A percentile compares a stretch with the other conserved stretches of the same genome.
Evolutionary conservation across 2,113 vertebrate genomes (phyloP).

Genomic region (Leptobrachium ailaonicum): DNA sequence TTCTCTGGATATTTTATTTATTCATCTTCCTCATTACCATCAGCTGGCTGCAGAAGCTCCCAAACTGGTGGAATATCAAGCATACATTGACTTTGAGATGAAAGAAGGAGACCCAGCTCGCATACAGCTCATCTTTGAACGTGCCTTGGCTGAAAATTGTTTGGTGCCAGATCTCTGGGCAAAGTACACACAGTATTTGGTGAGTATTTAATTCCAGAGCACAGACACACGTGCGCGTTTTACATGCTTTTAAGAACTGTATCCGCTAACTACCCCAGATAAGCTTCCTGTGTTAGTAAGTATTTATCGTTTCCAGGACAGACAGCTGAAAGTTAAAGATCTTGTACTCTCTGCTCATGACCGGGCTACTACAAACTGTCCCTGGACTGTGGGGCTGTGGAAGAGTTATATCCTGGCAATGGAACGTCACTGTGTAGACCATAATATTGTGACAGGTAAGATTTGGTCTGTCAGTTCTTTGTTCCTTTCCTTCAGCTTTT

Average conservation of each 20-base stretch:
- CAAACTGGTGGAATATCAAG: constrained; percentile 88
- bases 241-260: too few relatives aligned
- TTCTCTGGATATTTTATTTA: too few relatives aligned
- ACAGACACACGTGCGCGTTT: too few relatives aligned
- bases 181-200: constrained; percentile 88
- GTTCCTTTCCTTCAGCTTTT: neutral
- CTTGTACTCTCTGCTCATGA: constrained; percentile 86
- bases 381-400: constrained; percentile 95
- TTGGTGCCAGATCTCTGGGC: constrained; percentile 95
- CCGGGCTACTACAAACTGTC: constrained; percentile 92
- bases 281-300: neutral
- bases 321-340: constrained; percentile 89
- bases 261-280: too few relatives aligned
- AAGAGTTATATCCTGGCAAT: constrained; percentile 86
- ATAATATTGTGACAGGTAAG: constrained; percentile 78
- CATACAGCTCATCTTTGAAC: constrained; percentile 88
- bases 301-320: constrained; percentile 70
- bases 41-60: constrained; percentile 89
- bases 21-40: neutral
- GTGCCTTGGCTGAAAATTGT: constrained; percentile 92
- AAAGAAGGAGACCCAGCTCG: constrained; percentile 90
- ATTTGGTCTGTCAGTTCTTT: neutral
- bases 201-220: constrained; percentile 65
- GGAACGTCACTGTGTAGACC: constrained; percentile 86
- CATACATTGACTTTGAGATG: constrained; percentile 89